Evolutionary conservation across 1,140 invertebrate species (phyloP).

Genomic region (Wiebesia pumilae): DNA sequence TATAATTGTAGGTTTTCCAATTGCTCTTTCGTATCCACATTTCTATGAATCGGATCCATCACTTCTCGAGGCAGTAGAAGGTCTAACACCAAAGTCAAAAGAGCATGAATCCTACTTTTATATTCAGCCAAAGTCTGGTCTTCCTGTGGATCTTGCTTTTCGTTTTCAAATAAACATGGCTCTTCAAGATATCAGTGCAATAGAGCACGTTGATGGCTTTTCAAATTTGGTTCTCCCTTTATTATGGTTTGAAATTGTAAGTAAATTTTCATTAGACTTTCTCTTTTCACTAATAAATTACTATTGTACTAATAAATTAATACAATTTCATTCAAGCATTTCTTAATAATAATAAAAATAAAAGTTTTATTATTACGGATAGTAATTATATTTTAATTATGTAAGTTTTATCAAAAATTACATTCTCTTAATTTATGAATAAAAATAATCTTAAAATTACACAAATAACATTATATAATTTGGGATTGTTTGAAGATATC

Average conservation of each 20-base stretch:
- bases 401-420: too few species aligned
- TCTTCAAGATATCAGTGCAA: slow-evolving; percentile 79
- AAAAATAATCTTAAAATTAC: too few species aligned
- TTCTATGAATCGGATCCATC: slow-evolving; percentile 84
- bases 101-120: slow-evolving; percentile 83
- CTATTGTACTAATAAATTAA: too few species aligned
- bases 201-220: slow-evolving; percentile 79
- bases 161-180: slow-evolving; percentile 91
- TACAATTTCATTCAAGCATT: not conserved
- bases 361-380: too few species aligned
- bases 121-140: slow-evolving; percentile 85
- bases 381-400: too few species aligned
- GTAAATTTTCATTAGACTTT: slow-evolving; percentile 63
- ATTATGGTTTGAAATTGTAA: slow-evolving; percentile 90
- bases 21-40: slow-evolving; percentile 91
- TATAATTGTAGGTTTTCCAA: slow-evolving; percentile 81
- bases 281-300: not conserved
- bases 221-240: slow-evolving; percentile 82
- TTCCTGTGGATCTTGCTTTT: slow-evolving; percentile 83
- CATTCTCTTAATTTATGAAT: too few species aligned
- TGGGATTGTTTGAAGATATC: too few species aligned
- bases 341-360: too few species aligned
- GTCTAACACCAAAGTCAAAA: slow-evolving; percentile 80
- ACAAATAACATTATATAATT: too few species aligned
- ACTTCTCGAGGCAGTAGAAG: slow-evolving; percentile 81